Evolutionary conservation across 2,797 vertebrate species (phyloP).

Genomic region (Sciaenops ocellatus): DNA sequence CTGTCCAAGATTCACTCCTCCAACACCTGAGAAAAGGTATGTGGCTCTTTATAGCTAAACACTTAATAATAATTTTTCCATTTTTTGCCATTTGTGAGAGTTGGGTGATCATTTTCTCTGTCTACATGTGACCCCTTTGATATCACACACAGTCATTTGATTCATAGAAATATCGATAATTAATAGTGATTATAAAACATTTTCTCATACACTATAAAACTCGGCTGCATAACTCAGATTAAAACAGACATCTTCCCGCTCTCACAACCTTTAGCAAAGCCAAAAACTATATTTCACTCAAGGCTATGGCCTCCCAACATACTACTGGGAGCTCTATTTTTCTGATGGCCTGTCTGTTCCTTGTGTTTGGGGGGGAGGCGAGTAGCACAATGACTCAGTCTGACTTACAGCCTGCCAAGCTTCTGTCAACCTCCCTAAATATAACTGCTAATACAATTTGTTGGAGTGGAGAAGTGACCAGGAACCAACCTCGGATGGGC

Average conservation of each 20-base stretch:
- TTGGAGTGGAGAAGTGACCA: slow-evolving; percentile 36
- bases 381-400: slow-evolving; percentile 64
- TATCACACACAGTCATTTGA: neutral
- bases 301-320: slow-evolving; percentile 2
- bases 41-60: neutral
- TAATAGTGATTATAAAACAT: neutral
- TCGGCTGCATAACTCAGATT: slow-evolving; percentile 15
- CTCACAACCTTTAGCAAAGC: neutral
- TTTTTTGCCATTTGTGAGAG: neutral
- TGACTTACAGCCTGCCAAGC: slow-evolving; percentile 60
- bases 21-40: neutral
- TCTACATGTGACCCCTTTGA: neutral
- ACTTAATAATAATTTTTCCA: neutral
- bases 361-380: slow-evolving; percentile 56
- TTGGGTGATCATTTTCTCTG: neutral
- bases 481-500: slow-evolving; percentile 11
- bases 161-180: neutral
- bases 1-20: neutral
- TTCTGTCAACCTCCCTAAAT: slow-evolving; percentile 65
- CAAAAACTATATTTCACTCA: slow-evolving; percentile 36
- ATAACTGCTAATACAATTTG: slow-evolving; percentile 65
- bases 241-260: neutral
- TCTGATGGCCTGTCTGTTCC: slow-evolving; percentile 46
- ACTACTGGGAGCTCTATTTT: slow-evolving; percentile 30
- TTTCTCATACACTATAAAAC: neutral